Evolutionary conservation across 2,888 invertebrate species (phyloP).

Genomic region (Branchipolynoe longqiensis): DNA sequence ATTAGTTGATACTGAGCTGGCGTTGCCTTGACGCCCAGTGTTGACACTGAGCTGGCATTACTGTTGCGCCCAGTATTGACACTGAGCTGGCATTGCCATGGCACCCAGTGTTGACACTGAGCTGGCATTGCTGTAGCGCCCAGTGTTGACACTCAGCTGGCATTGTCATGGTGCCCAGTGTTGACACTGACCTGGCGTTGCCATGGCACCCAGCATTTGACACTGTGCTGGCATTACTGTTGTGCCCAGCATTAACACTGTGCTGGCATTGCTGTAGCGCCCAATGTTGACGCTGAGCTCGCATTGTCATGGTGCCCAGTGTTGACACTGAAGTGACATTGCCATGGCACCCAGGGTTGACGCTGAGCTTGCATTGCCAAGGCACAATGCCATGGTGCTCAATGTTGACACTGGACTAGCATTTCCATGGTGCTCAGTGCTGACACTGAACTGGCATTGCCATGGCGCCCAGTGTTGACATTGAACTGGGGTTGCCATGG

Average conservation of each 20-base stretch:
- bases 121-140: neutral
- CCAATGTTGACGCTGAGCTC: neutral
- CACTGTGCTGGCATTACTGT: no score
- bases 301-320: neutral
- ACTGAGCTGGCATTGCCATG: neutral
- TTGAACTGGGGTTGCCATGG: neutral
- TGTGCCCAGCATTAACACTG: no score
- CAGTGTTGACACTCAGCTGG: neutral
- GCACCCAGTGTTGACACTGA: neutral
- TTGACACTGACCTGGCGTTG: no score
- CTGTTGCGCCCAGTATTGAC: no score
- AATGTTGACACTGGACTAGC: no score
- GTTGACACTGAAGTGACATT: neutral
- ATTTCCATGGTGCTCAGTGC: no score
- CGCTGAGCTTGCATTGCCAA: no score
- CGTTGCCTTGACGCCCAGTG: no score
- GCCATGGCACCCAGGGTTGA: neutral
- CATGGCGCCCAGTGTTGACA: neutral
- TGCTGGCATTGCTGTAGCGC: neutral
- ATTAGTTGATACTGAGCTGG: no score
- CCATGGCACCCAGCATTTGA: no score
- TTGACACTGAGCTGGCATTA: no score
- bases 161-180: neutral
- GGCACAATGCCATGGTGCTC: neutral
- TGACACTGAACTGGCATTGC: no score